A percentile compares a stretch with the other conserved stretches of the same genome.
These are phyloP conservation scores for Opisthograptis luteolata DNA, from an alignment of 2,888 invertebrate species.

Conservation along the genomic window DNA sequence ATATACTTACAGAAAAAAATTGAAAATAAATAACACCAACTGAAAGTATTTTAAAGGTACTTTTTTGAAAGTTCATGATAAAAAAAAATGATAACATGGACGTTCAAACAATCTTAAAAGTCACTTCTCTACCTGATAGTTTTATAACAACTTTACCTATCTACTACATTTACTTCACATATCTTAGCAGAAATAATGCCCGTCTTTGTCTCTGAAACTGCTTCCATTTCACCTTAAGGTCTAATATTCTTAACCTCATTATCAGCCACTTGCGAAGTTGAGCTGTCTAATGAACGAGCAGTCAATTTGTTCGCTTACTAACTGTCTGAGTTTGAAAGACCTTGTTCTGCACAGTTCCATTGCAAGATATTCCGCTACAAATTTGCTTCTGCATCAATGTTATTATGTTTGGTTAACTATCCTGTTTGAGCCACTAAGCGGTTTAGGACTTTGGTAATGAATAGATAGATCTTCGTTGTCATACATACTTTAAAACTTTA, in stretches of 20 bases:
- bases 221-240: conserved; percentile 14
- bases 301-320: conserved; percentile 36
- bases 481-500: too few relatives aligned
- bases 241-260: conserved; percentile 38
- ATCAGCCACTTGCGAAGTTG: conserved; percentile 45
- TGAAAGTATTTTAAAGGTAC: too few relatives aligned
- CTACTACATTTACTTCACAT: neutral
- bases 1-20: too few relatives aligned
- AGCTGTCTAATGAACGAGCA: conserved; percentile 48
- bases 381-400: neutral
- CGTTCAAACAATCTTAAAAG: too few relatives aligned
- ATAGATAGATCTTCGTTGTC: too few relatives aligned
- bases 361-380: neutral
- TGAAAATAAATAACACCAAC: too few relatives aligned
- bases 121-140: too few relatives aligned
- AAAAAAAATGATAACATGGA: too few relatives aligned
- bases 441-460: too few relatives aligned
- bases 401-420: neutral
- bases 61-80: too few relatives aligned
- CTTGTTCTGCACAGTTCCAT: neutral
- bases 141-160: neutral
- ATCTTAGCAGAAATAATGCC: neutral
- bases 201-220: conserved; percentile 24
- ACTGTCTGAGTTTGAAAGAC: conserved; percentile 3
- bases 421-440: too few relatives aligned